Base-by-base conservation (phyloP, 2,113 vertebrate species). In the Oceanites oceanicus region DNA sequence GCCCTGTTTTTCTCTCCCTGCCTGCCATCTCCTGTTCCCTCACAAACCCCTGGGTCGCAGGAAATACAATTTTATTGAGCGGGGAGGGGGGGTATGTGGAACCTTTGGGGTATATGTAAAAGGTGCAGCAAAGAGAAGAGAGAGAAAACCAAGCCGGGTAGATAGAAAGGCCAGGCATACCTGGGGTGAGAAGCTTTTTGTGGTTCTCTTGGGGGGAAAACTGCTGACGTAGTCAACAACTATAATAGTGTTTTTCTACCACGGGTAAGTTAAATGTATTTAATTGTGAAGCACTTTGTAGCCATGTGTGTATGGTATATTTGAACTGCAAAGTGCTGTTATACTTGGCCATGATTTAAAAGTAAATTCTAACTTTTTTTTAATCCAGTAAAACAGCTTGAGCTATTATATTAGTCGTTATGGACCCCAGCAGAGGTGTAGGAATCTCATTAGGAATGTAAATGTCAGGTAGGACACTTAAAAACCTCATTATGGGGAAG, bases 391-490 rank as follows among this genome's bases (percentile, higher is more conserved):
- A 86, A 96, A 77, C 71, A 77, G 68, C 59, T 94, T 85, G 61
- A 90, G 63, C 42, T 89, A 71, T 91, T 93, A 86, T 78, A 78
- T 63, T 88, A 82, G 68, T 63, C 67, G 78, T 88, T 86, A 90
- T n/a, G 82, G 90, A 88, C 79, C 68, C 92, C 86, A 86, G 47
- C 82, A 96, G 95, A 95, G 92, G 94, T 49, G 56, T 86, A 79
- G 68, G 67, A 90, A 92, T 93, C 90, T 96, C 92, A 90, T 96
- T 86, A 96, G 76, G 65, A 91, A 95, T 86, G 83, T 94, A 95
- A 94, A 89, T 93, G 90, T 95, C 90, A 94, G 88, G 72, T 65
- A 93, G 83, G 73, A 92, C 72, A 71, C 79, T 96, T 94, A 84
- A 92, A 93, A 94, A 86, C 36, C 90, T 96, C 90, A 84, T 95